Evolutionary conservation across 2,113 vertebrate species (phyloP).

Genomic region (Apodemus sylvaticus): DNA sequence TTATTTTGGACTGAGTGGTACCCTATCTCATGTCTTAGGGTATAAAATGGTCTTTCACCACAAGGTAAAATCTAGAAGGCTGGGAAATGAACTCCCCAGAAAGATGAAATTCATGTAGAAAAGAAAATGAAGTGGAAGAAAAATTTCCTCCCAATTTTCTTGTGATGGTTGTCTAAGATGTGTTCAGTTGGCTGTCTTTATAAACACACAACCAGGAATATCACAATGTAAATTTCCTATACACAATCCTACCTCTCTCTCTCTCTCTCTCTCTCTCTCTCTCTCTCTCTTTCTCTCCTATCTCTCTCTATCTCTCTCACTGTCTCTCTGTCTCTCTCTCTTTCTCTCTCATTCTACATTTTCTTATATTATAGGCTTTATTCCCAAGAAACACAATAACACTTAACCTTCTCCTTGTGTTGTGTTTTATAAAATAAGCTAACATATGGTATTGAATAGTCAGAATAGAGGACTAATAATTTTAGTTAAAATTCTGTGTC

Average conservation of each 20-base stretch:
- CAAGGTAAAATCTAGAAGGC: not conserved
- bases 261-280: slow-evolving; percentile 1
- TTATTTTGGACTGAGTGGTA: not conserved
- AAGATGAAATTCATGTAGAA: not conserved
- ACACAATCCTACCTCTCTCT: not conserved
- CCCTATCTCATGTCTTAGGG: rapidly evolving
- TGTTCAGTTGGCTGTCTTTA: not conserved
- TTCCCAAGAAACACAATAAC: not conserved
- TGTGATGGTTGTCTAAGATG: not conserved
- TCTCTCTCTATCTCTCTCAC: not conserved
- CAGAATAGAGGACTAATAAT: not conserved
- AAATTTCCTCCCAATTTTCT: not conserved
- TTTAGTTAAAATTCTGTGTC: not conserved
- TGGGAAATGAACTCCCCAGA: not conserved
- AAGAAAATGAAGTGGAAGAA: not conserved
- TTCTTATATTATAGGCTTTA: not conserved
- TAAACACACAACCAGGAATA: not conserved
- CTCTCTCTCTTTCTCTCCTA: not conserved
- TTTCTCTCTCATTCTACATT: not conserved
- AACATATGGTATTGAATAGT: not conserved
- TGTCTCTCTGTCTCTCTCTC: not conserved
- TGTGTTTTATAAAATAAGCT: not conserved
- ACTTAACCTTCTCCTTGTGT: not conserved
- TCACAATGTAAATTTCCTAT: not conserved
- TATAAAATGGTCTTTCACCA: not conserved